Base-by-base conservation (phyloP, 2,797 vertebrate genomes). In the Xiphophorus birchmanni region DNA sequence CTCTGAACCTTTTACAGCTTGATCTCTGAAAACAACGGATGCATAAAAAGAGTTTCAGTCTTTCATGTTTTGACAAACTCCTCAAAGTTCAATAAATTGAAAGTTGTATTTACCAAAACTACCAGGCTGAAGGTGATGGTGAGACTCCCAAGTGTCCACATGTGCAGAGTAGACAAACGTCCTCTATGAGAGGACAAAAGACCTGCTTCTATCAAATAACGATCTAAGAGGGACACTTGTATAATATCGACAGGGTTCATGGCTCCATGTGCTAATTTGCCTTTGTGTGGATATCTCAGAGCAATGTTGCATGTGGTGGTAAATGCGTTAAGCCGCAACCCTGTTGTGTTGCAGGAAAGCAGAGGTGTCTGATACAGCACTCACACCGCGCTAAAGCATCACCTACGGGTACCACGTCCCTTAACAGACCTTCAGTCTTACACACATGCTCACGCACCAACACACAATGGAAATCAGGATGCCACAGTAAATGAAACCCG, bases 371-470 rank as follows among this genome's bases (percentile, higher is more conserved):
- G 63, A 83, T 87, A 81, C 84, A 52, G 58, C 29, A 58, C 80
- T 65, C 87, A 88, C 86, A 76, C 89, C 86, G 90, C 82, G 90
- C 81, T 80, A 56, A 90, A 84, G 80, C 86, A 90, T 89, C 90
- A 89, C 90, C 91, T 86, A 88, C 83, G 42, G 86, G 79, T 80
- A 84, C 82, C 79, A 74, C 69, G 90, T 91, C 91, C 91, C 91
- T 89, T 88, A 91, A 67, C 84, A 87, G 90, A 93, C 90, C 91
- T 92, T 92, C 86, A 86, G 37, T 67, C 80, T 67, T 23, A 12
- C 56, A 47, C 60, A 74, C 73, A 52, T 37, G 5, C 48, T 48
- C 35, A 77, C 11, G 37, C 8, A 3, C 40, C 35, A 29, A 32
- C 13, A 73, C 45, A 26, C 45, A n/a, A 40, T 56, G 2, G 40